Evolutionary conservation across 2,797 vertebrate genomes (phyloP), one percentile per base, ranked within the genome.

Genomic region (Pseudocheirus occidentalis): DNA sequence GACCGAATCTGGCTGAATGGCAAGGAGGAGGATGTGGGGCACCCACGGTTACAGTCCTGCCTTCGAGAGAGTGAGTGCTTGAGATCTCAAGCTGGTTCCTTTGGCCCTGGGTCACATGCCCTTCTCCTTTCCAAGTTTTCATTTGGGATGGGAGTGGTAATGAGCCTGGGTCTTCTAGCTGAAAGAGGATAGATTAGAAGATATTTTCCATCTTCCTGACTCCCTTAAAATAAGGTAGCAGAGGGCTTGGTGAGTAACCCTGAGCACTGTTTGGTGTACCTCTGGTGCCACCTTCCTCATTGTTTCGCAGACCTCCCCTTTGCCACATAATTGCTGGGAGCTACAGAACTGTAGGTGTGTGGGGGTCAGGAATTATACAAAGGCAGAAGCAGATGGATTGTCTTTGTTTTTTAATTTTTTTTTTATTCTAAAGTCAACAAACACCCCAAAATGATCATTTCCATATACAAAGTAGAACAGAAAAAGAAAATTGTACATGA

Each of bases 1-100:
- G 99, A 99, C 97, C 99, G 99, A 16, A 98, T 99, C 94, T 99
- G 99, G 99, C 98, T 99, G 62, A 99, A 99, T 0, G 99, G 99
- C 90, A 99, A 98, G 96, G 99, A 99, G 93, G 99, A 98, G 1
- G 99, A 99, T 0, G 98, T 99, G 90, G 98, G 93, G 92, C 99
- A 99, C 90, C 99, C 99, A 0, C 99, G 99, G 93, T 98, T 99
- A 1, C 99, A 99, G 98, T 99, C 99, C 28, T 99, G 99, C 95
- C 98, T 99, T 91, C 98, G 98, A 90, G 99, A 99, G 97, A 99
- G 99, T 99, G 97, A 98, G 99, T 96, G 5, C 9, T 52, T 9
- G 53, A 54, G 90, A 40, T 1, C 1, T 5, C 31, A 21, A 0
- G 4, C 29, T 16, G 40, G 24, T 3, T 11, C 29, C 93, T n/a